phyloP scores from a whole-genome alignment of 2,113 vertebrate genomes.

The Silurus glanis region DNA sequence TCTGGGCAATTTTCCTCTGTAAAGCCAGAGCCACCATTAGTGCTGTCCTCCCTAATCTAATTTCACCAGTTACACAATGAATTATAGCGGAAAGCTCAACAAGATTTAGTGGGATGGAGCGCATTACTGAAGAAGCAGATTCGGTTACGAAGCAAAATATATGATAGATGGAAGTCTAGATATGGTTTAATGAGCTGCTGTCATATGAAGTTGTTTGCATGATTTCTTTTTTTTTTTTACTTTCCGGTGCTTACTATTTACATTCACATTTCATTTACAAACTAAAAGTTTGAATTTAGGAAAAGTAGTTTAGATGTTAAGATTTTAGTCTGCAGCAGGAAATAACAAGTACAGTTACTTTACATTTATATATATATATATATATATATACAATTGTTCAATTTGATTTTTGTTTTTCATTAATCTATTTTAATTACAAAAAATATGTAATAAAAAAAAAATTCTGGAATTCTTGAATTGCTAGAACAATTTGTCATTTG shows the following conservation, averaged over 20 bases:
- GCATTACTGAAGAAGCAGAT: constrained; percentile 24
- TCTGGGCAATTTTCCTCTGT: background rate
- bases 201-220: background rate
- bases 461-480: too few species aligned
- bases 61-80: constrained; percentile 25
- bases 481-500: too few species aligned
- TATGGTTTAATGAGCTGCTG: constrained; percentile 29
- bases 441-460: too few species aligned
- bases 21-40: constrained; percentile 25
- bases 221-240: too few species aligned
- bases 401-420: too few species aligned
- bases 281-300: background rate
- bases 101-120: constrained; percentile 13
- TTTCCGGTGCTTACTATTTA: background rate
- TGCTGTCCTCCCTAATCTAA: constrained; percentile 25
- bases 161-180: constrained; percentile 3
- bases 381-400: too few species aligned
- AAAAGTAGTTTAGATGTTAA: background rate
- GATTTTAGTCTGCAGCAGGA: background rate
- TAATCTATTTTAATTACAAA: too few species aligned
- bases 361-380: background rate
- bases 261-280: background rate
- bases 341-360: background rate
- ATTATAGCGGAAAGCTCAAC: constrained; percentile 24
- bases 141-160: constrained; percentile 12